Percentiles rank a stretch among this genome's conserved stretches.
Evolutionary conservation across 2,113 vertebrate species (phyloP).

Genomic region (Stercorarius parasiticus): DNA sequence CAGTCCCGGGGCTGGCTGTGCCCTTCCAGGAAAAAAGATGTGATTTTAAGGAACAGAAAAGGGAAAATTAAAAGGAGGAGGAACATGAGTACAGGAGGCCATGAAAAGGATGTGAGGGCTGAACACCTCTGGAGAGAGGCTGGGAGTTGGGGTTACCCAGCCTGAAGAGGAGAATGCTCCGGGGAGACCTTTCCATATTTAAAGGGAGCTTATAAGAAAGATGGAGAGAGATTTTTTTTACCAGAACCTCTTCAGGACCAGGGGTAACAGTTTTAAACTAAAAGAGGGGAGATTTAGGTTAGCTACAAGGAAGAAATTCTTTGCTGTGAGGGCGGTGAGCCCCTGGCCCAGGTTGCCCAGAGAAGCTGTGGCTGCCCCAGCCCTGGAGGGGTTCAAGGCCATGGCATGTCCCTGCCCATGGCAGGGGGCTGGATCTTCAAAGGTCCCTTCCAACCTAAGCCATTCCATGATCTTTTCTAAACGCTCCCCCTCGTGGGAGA

Average conservation of each 20-base stretch:
- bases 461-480: background rate
- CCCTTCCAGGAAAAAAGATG: fast-evolving
- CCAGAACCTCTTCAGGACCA: background rate
- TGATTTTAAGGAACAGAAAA: background rate
- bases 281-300: background rate
- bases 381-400: background rate
- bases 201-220: background rate
- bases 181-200: background rate
- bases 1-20: background rate
- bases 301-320: background rate
- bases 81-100: background rate
- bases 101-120: fast-evolving
- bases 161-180: background rate
- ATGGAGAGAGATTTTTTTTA: background rate
- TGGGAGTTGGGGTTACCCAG: background rate
- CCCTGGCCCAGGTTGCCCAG: background rate
- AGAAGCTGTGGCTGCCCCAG: background rate
- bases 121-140: background rate
- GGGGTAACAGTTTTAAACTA: background rate
- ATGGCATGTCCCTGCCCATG: background rate
- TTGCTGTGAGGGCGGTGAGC: fast-evolving
- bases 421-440: too few species aligned
- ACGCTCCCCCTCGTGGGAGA: background rate
- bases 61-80: background rate
- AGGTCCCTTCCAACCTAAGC: background rate